phyloP scores from a whole-genome alignment of 2,113 vertebrate species.

The Vimba vimba region DNA sequence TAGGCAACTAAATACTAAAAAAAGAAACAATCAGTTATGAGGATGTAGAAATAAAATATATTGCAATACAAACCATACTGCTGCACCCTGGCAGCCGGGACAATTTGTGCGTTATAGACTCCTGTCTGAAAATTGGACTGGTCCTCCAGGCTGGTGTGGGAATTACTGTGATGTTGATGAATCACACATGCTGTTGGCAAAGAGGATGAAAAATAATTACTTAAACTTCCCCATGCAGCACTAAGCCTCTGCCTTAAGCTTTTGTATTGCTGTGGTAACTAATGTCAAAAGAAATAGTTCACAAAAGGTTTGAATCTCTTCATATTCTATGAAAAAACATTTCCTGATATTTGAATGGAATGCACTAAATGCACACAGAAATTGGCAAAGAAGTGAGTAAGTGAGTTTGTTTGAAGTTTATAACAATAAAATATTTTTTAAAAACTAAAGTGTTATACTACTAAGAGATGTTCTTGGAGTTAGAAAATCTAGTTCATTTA shows the following conservation, averaged over 20 bases:
- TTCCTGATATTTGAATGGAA: slow-evolving; percentile 4
- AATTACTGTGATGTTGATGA: slow-evolving; percentile 30
- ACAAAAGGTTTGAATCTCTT: neutral
- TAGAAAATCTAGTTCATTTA: neutral
- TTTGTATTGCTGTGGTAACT: neutral
- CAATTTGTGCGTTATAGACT: neutral
- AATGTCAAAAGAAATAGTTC: neutral
- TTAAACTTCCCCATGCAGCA: neutral
- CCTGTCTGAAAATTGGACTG: neutral
- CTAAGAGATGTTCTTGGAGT: neutral
- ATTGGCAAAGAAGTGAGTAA: neutral
- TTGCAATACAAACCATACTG: neutral
- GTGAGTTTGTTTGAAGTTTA: neutral
- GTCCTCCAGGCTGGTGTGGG: neutral
- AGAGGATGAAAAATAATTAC: neutral
- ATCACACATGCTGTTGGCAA: slow-evolving; percentile 29
- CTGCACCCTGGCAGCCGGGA: neutral
- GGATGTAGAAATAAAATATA: neutral
- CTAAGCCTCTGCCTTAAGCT: neutral
- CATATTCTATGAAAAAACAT: neutral
- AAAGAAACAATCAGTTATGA: neutral
- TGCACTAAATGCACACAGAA: neutral
- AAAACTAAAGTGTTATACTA: neutral
- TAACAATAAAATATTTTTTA: neutral
- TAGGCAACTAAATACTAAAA: neutral